Evolutionary conservation across 2,113 vertebrate species (phyloP), one percentile per base, ranked within the genome.

Genomic region (Ranitomeya variabilis): DNA sequence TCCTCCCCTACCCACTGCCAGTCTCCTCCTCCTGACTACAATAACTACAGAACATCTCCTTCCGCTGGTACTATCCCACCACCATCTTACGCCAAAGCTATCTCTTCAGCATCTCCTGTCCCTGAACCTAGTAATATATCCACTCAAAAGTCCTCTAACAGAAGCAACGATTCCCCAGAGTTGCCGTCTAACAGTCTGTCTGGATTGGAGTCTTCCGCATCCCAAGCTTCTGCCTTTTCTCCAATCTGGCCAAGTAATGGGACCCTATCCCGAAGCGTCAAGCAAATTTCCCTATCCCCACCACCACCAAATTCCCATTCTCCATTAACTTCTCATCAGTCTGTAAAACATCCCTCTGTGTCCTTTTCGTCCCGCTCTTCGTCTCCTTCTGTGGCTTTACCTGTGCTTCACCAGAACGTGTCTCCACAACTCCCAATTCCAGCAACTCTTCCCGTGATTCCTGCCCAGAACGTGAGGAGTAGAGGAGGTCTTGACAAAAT

Each of bases 271-370:
- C 93, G 94, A 80, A 94, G 94, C 91, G 92, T 95, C 93, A 95
- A 94, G 77, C 94, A 91, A 90, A 96, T 96, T 90, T 96, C 96
- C 0, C 92, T 97, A 62, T 97, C 97, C 85, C 93, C 92, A 15
- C 93, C 92, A 0, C 94, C 94, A 73, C 71, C 71, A 37, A 71
- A 71, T 83, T 94, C 94, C 90, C 95, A 94, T 93, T 93, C 93
- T 18, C 89, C 91, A n/a, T 86, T 91, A 0, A 7, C 59, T 60
- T 83, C 90, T 90, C 37, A 0, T 71, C 94, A 92, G 89, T 86
- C 88, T 89, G 85, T 92, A 67, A 92, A 91, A 74, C 85, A 89
- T 80, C 95, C 96, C 89, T 95, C 95, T 86, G 93, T 95, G 80
- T 93, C 95, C 87, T 95, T 92, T 19, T 91, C 93, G 89, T 93